Base-by-base conservation (phyloP, 2,888 invertebrate species). In the Campopleginae sp. region DNA sequence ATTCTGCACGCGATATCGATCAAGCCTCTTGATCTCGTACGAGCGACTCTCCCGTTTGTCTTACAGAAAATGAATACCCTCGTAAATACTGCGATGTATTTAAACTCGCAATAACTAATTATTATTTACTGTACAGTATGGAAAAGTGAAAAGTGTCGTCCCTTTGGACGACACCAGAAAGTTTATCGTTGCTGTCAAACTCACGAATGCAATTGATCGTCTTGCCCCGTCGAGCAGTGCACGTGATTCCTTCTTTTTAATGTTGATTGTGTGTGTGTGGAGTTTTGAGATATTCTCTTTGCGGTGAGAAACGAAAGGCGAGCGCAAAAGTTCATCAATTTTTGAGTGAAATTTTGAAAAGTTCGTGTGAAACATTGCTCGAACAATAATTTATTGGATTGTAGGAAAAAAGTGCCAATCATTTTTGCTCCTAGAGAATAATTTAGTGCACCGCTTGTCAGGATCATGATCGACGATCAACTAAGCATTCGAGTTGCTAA, bases 1-100 rank as follows among this genome's bases (percentile, higher is more conserved):
- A 66, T 48, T 78, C 42, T 63, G 46, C 76, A 68, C 81, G 81
- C 76, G 81, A 81, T 75, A 80, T 81, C 75, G 83, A 83, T 75
- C 77, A 33, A 38, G 42, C 54, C 42, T 78, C 71, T 77, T 51
- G 77, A 71, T 77, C 82, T 27, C 68, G 10, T 14, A 44, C n/a
- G 19, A 72, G 65, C 31, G 31, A 58, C 58, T 75, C 23, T 14
- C 58, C 51, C 27, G 19, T 14, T 58, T 68, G 42, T 19, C n/a
- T 19, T 23, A 12, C 0, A 71, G 48, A 72, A 65, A 80, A 72
- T 80, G 72, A 80, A 71, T 71, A 72, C 63, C 63, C 63, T 63
- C 61, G 19, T 14, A 8, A 48, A 76, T 38, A 44, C 17, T 19
- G 33, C 7, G 23, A 38, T 72, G 6, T 38, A 23, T 33, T 12